Percentiles rank a stretch among this genome's conserved stretches.
phyloP scores from a whole-genome alignment of 2,797 vertebrate species.

The Erpetoichthys calabaricus region DNA sequence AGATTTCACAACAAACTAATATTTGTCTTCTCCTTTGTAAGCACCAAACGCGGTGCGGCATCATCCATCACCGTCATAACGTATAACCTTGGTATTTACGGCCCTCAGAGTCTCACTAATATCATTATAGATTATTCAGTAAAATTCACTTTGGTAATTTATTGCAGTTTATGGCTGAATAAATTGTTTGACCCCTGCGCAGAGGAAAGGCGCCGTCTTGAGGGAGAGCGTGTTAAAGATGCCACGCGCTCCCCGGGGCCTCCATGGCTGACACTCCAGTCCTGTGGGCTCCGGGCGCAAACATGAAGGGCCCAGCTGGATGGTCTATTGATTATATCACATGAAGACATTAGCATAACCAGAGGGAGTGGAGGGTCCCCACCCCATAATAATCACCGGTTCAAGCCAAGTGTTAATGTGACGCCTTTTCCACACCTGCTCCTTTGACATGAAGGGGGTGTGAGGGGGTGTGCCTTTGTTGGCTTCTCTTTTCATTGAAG shows the following conservation, averaged over 20 bases:
- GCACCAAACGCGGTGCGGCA: constrained; percentile 14
- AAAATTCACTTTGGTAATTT: constrained; percentile 58
- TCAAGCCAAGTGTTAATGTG: constrained; percentile 13
- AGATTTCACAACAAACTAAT: constrained; percentile 1
- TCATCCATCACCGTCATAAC: constrained; percentile 31
- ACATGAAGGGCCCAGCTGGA: constrained; percentile 32
- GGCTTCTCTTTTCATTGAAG: too few relatives aligned
- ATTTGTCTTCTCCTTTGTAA: constrained; percentile 1
- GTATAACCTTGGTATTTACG: constrained; percentile 43
- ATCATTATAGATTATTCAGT: constrained; percentile 62
- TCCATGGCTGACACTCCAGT: constrained; percentile 17
- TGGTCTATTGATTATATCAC: constrained; percentile 21
- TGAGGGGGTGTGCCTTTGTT: too few relatives aligned
- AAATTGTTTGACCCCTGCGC: constrained; percentile 54
- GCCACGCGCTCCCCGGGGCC: constrained; percentile 24
- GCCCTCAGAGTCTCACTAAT: constrained; percentile 34
- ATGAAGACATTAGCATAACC: constrained; percentile 24
- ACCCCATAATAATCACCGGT: constrained; percentile 13
- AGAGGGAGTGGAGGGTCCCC: constrained; percentile 14
- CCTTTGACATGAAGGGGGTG: neutral
- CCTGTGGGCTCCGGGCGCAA: constrained; percentile 21
- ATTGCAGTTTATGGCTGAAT: constrained; percentile 43
- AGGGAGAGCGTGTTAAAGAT: constrained; percentile 26
- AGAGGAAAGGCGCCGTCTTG: constrained; percentile 28
- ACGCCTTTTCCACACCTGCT: constrained; percentile 10